phyloP scores from a whole-genome alignment of 2,113 vertebrate species.

The Symphodus melops region DNA sequence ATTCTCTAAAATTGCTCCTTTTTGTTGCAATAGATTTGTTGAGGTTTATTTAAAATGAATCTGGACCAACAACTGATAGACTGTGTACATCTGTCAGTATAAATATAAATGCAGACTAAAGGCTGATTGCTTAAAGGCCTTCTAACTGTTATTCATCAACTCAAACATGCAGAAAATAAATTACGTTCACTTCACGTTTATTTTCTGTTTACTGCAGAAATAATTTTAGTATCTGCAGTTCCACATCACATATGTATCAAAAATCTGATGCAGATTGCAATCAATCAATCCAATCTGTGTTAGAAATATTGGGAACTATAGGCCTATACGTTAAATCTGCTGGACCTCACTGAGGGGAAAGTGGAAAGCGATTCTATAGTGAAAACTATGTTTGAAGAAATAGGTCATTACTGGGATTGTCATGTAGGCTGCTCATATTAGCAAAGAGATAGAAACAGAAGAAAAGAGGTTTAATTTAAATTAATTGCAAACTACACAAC shows the following conservation, averaged over 20 bases:
- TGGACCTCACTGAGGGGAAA: not conserved
- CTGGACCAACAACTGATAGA: no score
- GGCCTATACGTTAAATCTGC: not conserved
- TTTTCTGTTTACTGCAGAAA: no score
- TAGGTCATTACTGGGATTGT: constrained; percentile 68
- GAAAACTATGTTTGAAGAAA: constrained; percentile 54
- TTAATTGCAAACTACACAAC: no score
- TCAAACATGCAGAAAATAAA: no score
- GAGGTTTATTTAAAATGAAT: not conserved
- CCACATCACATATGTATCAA: no score
- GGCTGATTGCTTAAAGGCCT: not conserved
- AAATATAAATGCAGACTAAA: not conserved
- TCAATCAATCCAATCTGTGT: no score
- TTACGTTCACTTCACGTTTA: no score
- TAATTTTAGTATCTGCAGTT: no score
- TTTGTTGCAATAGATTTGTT: not conserved
- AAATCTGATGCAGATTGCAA: no score
- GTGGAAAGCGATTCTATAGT: constrained; percentile 55
- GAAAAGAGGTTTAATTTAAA: no score
- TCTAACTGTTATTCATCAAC: not conserved
- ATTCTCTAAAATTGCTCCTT: not conserved
- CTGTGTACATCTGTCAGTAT: no score
- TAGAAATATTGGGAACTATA: no score
- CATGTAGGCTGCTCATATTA: constrained; percentile 63
- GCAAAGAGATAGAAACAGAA: constrained; percentile 31